Conservation (phyloP, 2,888 invertebrate species). For the Molanna angustata region DNA sequence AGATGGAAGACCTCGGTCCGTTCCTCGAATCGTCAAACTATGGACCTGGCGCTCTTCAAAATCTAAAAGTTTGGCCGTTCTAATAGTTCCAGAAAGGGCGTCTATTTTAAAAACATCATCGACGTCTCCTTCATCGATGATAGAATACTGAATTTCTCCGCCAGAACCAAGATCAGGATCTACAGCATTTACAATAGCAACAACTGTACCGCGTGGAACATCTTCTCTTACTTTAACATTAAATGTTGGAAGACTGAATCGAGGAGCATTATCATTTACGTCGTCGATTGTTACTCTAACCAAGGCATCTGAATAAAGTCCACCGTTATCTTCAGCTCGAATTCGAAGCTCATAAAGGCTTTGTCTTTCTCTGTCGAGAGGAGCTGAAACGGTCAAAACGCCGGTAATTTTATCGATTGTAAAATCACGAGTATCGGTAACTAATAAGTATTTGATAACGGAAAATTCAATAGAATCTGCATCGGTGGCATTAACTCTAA, state of each 20-base stretch:
- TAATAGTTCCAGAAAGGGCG: conserved; percentile 78
- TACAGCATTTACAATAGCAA: conserved; percentile 75
- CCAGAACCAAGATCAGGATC: conserved; percentile 86
- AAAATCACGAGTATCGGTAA: conserved; percentile 77
- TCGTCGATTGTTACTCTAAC: conserved; percentile 83
- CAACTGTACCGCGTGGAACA: conserved; percentile 81
- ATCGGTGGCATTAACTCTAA: conserved; percentile 80
- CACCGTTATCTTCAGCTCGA: conserved; percentile 75
- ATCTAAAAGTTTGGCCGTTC: conserved; percentile 75
- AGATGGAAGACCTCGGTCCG: conserved; percentile 81
- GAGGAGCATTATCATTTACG: conserved; percentile 86
- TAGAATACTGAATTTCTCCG: conserved; percentile 76
- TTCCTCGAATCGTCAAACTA: conserved; percentile 80
- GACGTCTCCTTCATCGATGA: conserved; percentile 64
- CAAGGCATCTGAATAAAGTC: conserved; percentile 76
- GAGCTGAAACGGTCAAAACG: conserved; percentile 69
- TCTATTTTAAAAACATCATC: conserved; percentile 81
- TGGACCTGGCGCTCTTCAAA: conserved; percentile 89
- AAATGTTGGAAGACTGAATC: conserved; percentile 73
- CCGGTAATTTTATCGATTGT: conserved; percentile 74
- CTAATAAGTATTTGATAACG: conserved; percentile 67
- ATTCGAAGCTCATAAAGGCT: conserved; percentile 77
- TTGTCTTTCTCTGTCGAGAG: conserved; percentile 82
- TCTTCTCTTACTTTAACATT: conserved; percentile 86
- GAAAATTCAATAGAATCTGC: conserved; percentile 81